Percentiles rank a stretch among this genome's conserved stretches.
phyloP scores from a whole-genome alignment of 2,113 vertebrate genomes.

The Protobothrops flavoviridis region DNA sequence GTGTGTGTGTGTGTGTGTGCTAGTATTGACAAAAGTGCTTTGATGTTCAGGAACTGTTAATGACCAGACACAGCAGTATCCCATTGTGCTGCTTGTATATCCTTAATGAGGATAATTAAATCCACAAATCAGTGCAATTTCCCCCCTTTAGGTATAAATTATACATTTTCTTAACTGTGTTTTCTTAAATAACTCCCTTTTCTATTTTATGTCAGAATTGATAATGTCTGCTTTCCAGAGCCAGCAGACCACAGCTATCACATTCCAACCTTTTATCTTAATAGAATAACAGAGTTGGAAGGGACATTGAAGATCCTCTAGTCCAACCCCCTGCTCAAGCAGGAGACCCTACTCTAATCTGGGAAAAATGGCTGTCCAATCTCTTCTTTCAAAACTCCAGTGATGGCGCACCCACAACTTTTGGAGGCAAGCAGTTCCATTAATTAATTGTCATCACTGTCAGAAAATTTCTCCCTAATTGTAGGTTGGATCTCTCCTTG shows the following conservation, averaged over 20 bases:
- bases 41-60: conserved; percentile 24
- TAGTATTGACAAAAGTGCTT: neutral
- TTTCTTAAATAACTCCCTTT: conserved; percentile 68
- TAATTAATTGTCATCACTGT: neutral
- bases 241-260: conserved; percentile 60
- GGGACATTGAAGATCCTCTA: neutral
- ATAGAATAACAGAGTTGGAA: neutral
- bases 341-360: neutral
- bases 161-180: conserved; percentile 65
- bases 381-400: neutral
- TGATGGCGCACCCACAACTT: neutral
- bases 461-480: neutral
- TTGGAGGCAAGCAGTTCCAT: neutral
- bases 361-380: neutral
- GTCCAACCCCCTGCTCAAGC: neutral
- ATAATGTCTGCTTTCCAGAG: conserved; percentile 66
- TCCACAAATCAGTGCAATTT: conserved; percentile 32
- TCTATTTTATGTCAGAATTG: conserved; percentile 66
- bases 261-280: conserved; percentile 38
- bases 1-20: neutral
- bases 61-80: conserved; percentile 36
- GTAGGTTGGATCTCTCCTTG: neutral
- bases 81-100: conserved; percentile 45
- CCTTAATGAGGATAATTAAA: conserved; percentile 50
- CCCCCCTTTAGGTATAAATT: conserved; percentile 62